Conservation (phyloP, 2,113 vertebrate genomes). For the Shinisaurus crocodilurus region DNA sequence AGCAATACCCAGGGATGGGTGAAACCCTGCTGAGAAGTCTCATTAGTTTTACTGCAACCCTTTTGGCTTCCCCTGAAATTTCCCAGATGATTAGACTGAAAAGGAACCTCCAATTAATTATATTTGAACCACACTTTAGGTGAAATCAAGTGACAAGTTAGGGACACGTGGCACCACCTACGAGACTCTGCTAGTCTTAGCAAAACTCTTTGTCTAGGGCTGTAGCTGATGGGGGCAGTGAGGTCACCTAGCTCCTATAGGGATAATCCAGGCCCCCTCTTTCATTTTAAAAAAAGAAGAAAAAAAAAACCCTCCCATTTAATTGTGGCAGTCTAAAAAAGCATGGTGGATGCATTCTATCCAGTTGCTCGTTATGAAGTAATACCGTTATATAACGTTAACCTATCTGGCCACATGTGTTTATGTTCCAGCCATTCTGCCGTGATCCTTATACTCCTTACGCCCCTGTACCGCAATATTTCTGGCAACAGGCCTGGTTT, state of each 20-base stretch:
- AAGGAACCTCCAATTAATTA: background rate
- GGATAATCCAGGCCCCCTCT: background rate
- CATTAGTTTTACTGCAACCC: background rate
- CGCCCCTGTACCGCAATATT: too few relatives aligned
- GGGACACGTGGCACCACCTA: background rate
- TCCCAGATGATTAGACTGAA: background rate
- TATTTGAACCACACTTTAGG: background rate
- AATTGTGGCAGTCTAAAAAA: background rate
- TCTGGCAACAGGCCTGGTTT: background rate
- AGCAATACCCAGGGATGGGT: background rate
- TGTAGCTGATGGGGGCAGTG: background rate
- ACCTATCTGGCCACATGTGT: too few relatives aligned
- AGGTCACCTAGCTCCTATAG: background rate
- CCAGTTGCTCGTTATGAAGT: too few relatives aligned
- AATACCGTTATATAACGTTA: too few relatives aligned
- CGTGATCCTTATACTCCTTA: too few relatives aligned
- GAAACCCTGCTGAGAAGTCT: background rate
- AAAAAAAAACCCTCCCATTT: too few relatives aligned
- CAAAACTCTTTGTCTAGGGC: background rate
- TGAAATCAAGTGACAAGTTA: background rate
- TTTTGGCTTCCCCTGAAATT: background rate
- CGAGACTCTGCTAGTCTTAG: too few relatives aligned
- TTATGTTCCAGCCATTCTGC: too few relatives aligned
- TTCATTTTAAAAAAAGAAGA: too few relatives aligned
- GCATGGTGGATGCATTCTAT: too few relatives aligned